Conservation (phyloP, 2,113 vertebrate genomes). For the Zosterops japonicus region DNA sequence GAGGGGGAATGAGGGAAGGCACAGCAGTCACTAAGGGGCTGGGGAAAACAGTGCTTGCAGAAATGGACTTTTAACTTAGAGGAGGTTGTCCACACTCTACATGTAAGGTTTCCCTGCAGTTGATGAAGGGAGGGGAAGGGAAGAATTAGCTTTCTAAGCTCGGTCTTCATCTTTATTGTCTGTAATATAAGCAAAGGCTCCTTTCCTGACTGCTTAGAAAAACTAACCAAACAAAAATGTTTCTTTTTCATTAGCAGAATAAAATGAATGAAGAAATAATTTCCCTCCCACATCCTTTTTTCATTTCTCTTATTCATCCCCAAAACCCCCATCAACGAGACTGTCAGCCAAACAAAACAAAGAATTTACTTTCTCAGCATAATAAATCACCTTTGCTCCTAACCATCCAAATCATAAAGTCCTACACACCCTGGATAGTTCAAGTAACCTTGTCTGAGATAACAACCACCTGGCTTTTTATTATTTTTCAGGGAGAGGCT, state of each 20-base stretch:
- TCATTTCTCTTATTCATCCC: conserved; percentile 23
- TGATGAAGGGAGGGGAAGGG: neutral
- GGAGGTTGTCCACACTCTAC: neutral
- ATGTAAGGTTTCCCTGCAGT: neutral
- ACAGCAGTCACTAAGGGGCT: neutral
- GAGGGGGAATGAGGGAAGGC: neutral
- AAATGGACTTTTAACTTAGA: neutral
- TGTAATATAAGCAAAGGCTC: neutral
- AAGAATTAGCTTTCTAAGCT: conserved; percentile 30
- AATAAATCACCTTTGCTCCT: conserved; percentile 59
- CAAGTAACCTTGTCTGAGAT: conserved; percentile 23
- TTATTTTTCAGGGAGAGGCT: conserved; percentile 28
- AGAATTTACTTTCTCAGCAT: conserved; percentile 48
- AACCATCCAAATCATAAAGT: conserved; percentile 33
- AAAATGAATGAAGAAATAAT: conserved; percentile 57
- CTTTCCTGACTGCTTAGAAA: conserved; percentile 23
- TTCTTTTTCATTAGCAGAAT: conserved; percentile 60
- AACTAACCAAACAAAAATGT: conserved; percentile 50
- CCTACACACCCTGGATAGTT: neutral
- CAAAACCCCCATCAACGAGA: neutral
- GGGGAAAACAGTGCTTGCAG: neutral
- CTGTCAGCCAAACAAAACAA: conserved; percentile 57
- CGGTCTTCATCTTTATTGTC: neutral
- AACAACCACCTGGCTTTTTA: conserved; percentile 35
- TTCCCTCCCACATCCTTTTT: conserved; percentile 59